Percentiles rank a stretch among this genome's conserved stretches.
These are phyloP conservation scores for Mus pahari DNA, from an alignment of 2,113 vertebrate species.

Conservation along the genomic window DNA sequence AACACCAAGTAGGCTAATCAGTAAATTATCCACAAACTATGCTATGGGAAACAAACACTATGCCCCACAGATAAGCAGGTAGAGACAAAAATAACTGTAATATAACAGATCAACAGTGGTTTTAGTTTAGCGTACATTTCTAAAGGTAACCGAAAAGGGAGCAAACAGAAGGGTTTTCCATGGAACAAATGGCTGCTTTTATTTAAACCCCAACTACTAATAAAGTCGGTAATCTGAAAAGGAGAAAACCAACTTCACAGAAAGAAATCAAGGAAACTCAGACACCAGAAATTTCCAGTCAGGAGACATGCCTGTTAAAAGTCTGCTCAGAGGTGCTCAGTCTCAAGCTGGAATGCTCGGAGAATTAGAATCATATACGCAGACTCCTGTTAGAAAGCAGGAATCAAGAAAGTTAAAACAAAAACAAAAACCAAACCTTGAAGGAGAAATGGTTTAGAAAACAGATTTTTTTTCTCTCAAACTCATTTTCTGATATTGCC, in stretches of 20 bases:
- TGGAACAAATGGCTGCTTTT: not conserved
- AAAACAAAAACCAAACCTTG: not conserved
- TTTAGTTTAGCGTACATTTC: not conserved
- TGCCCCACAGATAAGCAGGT: not conserved
- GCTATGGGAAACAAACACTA: not conserved
- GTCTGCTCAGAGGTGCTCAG: not conserved
- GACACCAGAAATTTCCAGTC: not conserved
- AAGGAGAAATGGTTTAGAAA: slow-evolving; percentile 35
- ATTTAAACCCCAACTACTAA: not conserved
- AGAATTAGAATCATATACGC: not conserved
- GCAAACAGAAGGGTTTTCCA: not conserved
- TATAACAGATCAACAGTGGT: not conserved
- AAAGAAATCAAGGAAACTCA: not conserved
- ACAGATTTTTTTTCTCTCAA: slow-evolving; percentile 22
- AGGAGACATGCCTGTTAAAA: not conserved
- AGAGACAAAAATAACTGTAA: not conserved
- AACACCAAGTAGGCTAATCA: not conserved
- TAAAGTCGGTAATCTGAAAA: not conserved
- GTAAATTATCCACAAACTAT: not conserved
- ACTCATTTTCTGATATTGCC: slow-evolving; percentile 52
- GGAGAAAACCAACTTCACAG: not conserved
- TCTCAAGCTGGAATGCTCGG: not conserved
- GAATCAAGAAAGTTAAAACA: not conserved
- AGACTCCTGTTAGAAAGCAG: not conserved
- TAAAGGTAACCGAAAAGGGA: not conserved